Evolutionary conservation across 2,888 invertebrate genomes (phyloP).

Genomic region (Aplocera efformata): DNA sequence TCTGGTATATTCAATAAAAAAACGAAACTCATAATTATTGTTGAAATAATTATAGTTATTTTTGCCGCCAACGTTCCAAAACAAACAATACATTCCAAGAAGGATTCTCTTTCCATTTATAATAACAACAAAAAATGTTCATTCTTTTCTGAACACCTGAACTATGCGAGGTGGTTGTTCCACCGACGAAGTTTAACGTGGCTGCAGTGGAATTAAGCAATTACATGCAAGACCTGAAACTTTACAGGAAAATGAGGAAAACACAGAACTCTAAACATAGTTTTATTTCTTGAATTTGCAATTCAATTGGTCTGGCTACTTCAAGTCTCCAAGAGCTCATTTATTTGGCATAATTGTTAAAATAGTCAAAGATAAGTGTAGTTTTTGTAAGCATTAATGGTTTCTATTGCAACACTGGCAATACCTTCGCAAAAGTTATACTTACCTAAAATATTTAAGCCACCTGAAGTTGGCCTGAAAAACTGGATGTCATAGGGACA

Average conservation of each 20-base stretch:
- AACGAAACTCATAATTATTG: no score
- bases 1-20: no score
- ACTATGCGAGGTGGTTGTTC: constrained; percentile 33
- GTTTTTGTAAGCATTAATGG: no score
- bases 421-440: no score
- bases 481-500: no score
- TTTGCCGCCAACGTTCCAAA: no score
- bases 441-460: no score
- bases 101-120: background rate
- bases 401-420: no score
- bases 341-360: constrained; percentile 4
- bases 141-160: constrained; percentile 20
- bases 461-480: no score
- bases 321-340: constrained; percentile 36
- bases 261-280: constrained; percentile 63
- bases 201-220: constrained; percentile 64
- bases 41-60: no score
- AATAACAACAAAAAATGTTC: constrained; percentile 1
- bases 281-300: constrained; percentile 62
- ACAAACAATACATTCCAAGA: no score
- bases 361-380: no score
- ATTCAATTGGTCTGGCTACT: constrained; percentile 55
- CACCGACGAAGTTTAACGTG: constrained; percentile 47
- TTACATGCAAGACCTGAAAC: constrained; percentile 66
- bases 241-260: constrained; percentile 52